Percentiles rank a stretch among this genome's conserved stretches.
Evolutionary conservation across 2,888 invertebrate species (phyloP).

Genomic region (Philereme vetulata): DNA sequence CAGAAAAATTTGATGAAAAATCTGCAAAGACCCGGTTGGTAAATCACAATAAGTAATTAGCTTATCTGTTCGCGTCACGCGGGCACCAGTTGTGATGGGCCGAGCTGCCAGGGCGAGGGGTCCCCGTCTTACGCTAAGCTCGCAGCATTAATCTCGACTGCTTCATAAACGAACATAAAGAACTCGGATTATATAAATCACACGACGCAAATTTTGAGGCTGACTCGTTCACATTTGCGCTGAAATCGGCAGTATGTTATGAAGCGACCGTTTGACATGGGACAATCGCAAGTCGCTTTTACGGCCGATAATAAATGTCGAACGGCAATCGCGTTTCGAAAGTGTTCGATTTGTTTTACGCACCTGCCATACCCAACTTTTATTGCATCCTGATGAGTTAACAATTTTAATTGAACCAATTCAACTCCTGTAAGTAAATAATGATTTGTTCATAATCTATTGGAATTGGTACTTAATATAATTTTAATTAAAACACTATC

Average conservation of each 20-base stretch:
- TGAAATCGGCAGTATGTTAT: slow-evolving; percentile 22
- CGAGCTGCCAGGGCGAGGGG: slow-evolving; percentile 43
- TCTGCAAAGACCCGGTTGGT: slow-evolving; percentile 63
- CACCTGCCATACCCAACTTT: slow-evolving; percentile 21
- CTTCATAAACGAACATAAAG: slow-evolving; percentile 70
- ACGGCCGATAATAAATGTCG: slow-evolving; percentile 25
- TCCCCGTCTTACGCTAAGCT: slow-evolving; percentile 68
- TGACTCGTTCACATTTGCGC: slow-evolving; percentile 47
- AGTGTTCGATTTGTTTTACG: slow-evolving; percentile 25
- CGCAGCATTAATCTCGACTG: slow-evolving; percentile 68
- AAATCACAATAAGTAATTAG: slow-evolving; percentile 78
- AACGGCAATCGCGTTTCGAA: slow-evolving; percentile 22
- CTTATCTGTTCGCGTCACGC: slow-evolving; percentile 77
- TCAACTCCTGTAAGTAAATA: neutral
- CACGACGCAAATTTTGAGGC: slow-evolving; percentile 53
- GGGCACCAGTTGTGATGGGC: slow-evolving; percentile 47
- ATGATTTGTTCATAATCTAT: no score
- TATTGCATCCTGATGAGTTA: slow-evolving; percentile 2
- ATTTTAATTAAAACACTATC: no score
- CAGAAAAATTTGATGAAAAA: slow-evolving; percentile 70
- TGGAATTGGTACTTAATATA: no score
- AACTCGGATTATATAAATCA: slow-evolving; percentile 67
- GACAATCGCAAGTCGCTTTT: slow-evolving; percentile 26
- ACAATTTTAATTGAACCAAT: neutral
- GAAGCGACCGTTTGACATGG: slow-evolving; percentile 19